phyloP scores from a whole-genome alignment of 53 echinoderm and acorn worm species.

The Mesocentrotus franciscanus region DNA sequence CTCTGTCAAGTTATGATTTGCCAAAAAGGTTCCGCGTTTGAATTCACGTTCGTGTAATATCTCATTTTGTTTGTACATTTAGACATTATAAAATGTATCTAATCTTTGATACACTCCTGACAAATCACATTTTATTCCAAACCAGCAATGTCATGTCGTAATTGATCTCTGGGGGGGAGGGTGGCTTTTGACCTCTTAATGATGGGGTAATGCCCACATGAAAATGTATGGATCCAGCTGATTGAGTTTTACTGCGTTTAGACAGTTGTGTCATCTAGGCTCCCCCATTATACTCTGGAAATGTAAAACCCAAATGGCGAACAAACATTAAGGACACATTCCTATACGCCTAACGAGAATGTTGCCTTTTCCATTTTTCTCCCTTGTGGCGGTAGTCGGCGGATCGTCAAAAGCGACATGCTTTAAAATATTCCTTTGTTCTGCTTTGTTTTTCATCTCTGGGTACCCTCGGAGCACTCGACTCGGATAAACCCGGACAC shows the following conservation, averaged over 20 bases:
- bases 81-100: too few relatives aligned
- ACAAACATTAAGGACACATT: background rate
- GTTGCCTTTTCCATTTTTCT: background rate
- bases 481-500: background rate
- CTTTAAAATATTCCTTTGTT: constrained; percentile 15
- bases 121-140: background rate
- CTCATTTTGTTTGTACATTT: too few relatives aligned
- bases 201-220: background rate
- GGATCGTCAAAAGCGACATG: background rate
- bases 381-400: background rate
- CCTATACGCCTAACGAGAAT: background rate
- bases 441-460: background rate
- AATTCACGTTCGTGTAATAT: too few relatives aligned
- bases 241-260: background rate
- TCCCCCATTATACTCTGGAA: background rate
- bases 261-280: background rate
- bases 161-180: background rate
- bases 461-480: background rate
- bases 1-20: too few relatives aligned
- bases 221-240: background rate
- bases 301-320: background rate
- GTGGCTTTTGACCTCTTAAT: background rate
- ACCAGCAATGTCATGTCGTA: background rate
- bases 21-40: too few relatives aligned
- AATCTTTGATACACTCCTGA: background rate